phyloP scores from a whole-genome alignment of 2,888 invertebrate species.

The Ormyrus pomaceus region DNA sequence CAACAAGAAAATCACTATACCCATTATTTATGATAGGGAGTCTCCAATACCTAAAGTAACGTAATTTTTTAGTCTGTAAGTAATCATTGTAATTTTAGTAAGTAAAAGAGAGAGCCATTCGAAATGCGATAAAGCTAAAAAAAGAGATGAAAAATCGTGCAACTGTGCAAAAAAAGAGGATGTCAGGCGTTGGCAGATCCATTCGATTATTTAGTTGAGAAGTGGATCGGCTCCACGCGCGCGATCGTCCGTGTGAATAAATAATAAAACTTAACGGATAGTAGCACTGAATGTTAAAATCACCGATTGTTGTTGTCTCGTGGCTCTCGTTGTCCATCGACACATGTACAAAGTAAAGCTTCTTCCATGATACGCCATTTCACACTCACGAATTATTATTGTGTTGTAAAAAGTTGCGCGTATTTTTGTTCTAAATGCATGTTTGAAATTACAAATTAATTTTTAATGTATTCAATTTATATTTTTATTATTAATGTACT shows the following conservation, averaged over 20 bases:
- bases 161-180: slow-evolving; percentile 17
- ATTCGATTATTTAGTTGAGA: slow-evolving; percentile 37
- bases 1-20: slow-evolving; percentile 63
- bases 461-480: neutral
- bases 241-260: slow-evolving; percentile 66
- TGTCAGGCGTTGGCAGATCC: slow-evolving; percentile 1
- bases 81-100: slow-evolving; percentile 69
- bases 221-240: slow-evolving; percentile 17
- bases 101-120: slow-evolving; percentile 60
- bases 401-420: no score
- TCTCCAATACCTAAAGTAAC: slow-evolving; percentile 70
- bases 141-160: slow-evolving; percentile 7
- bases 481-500: neutral
- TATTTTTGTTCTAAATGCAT: neutral
- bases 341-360: slow-evolving; percentile 49
- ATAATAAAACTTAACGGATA: slow-evolving; percentile 65
- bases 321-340: slow-evolving; percentile 53
- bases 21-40: slow-evolving; percentile 72
- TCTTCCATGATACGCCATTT: slow-evolving; percentile 44
- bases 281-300: slow-evolving; percentile 71
- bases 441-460: slow-evolving; percentile 26
- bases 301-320: slow-evolving; percentile 67
- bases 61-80: slow-evolving; percentile 71
- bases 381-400: neutral
- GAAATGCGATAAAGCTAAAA: slow-evolving; percentile 57